Conservation (phyloP, 1,140 invertebrate species). For the Branchinecta lynchi region DNA sequence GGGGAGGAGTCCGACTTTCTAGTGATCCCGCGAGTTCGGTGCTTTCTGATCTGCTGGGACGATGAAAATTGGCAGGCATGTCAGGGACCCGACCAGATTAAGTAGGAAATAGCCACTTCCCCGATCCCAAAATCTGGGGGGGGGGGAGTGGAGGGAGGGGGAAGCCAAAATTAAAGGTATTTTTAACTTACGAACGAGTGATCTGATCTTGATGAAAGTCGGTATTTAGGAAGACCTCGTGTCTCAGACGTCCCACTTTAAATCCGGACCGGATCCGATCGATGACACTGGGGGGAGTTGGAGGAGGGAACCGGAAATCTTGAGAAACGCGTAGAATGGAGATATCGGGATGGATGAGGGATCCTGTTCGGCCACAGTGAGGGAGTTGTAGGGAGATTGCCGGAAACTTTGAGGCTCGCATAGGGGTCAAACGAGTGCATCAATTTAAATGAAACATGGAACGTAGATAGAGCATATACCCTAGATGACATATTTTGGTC, state of each 20-base stretch:
- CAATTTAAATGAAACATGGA: too few species aligned
- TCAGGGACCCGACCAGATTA: not conserved
- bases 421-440: too few species aligned
- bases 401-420: too few species aligned
- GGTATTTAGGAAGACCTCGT: slow-evolving; percentile 3
- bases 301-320: slow-evolving; percentile 8
- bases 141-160: too few species aligned
- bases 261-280: slow-evolving; percentile 3
- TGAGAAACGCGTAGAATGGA: slow-evolving; percentile 5
- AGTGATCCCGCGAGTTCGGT: not conserved
- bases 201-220: not conserved
- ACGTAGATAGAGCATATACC: too few species aligned
- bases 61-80: not conserved
- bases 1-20: not conserved
- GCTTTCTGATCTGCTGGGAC: not conserved
- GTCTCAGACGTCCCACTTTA: too few species aligned
- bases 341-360: slow-evolving; percentile 3
- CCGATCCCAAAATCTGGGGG: too few species aligned
- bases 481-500: too few species aligned
- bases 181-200: slow-evolving; percentile 6
- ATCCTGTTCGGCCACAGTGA: too few species aligned
- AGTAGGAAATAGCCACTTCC: not conserved
- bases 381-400: too few species aligned
- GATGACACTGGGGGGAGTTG: slow-evolving; percentile 1
- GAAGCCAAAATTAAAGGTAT: not conserved